Evolutionary conservation across 2,888 invertebrate species (phyloP), one percentile per base, ranked within the genome.

Genomic region (Thumatha senex): DNA sequence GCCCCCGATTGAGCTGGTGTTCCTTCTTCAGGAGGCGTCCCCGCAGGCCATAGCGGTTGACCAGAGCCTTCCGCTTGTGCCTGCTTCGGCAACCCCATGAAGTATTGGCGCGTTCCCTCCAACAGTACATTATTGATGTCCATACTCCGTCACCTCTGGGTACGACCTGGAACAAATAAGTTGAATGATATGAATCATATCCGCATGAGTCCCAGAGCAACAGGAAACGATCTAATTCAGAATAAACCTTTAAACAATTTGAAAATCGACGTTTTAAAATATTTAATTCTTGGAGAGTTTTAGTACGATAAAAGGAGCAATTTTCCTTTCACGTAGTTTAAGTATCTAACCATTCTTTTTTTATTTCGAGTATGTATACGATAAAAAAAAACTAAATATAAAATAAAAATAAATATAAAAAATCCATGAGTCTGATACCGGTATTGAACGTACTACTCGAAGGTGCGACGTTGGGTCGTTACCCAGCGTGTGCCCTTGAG

Each of bases 31-130:
- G 79, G 76, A 39, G 80, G 78, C 42, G 81, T 76, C 48, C 78
- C 78, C 15, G 81, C 67, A 13, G 83, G 78, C 89, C 89, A 89
- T 63, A 79, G 75, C 14, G 80, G 68, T 64, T 86, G 88, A 35
- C 83, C 84, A 74, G 80, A 70, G 67, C 83, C 74, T 67, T 86
- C 80, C 46, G 82, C 77, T 70, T 84, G 86, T 61, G 84, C 86
- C 75, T 90, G 90, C 76, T 92, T 93, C 63, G 96, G 96, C 82
- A 96, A 91, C 81, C 96, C 96, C 93, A 96, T 95, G 87, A 96
- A 96, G 91, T 95, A 96, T 92, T 95, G 95, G 83, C 96, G 95
- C 83, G 95, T 95, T 89, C 95, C 95, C 94, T 96, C 95, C 93
- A 96, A 92, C 93, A 96, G 92, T 90, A 95, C 95, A 94, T 95